Evolutionary conservation across 2,888 invertebrate genomes (phyloP).

Genomic region (Pandemis cinnamomeana): DNA sequence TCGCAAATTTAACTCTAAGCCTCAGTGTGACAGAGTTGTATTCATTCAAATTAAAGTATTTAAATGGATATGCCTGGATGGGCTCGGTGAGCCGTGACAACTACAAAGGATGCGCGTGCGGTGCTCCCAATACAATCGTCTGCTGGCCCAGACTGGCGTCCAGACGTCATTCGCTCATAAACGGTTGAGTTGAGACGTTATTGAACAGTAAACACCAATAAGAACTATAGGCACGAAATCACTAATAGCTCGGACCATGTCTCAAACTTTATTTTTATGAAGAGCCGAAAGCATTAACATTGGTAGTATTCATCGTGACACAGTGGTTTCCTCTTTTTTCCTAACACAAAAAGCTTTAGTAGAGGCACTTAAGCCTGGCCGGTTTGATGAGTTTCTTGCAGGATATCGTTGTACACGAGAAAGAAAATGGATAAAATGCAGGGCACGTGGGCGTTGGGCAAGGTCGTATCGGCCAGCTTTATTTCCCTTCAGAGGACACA

Average conservation of each 20-base stretch:
- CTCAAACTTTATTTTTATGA: neutral
- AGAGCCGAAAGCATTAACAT: neutral
- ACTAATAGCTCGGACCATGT: neutral
- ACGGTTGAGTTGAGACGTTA: conserved; percentile 10
- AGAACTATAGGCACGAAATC: neutral
- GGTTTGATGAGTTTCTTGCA: conserved; percentile 22
- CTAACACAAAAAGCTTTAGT: conserved; percentile 27
- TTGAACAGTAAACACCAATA: conserved; percentile 1
- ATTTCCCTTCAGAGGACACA: conserved; percentile 36
- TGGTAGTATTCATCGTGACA: conserved; percentile 33
- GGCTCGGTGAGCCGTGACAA: conserved; percentile 19
- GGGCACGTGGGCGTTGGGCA: conserved; percentile 31
- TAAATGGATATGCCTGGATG: conserved; percentile 16
- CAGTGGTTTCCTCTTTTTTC: conserved; percentile 27
- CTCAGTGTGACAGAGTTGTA: conserved; percentile 12
- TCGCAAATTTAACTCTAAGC: conserved; percentile 20
- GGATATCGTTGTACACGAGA: conserved; percentile 10
- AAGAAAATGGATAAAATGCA: conserved; percentile 36
- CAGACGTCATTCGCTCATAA: conserved; percentile 8
- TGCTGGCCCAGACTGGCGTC: conserved; percentile 22
- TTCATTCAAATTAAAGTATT: conserved; percentile 13
- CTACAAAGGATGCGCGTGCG: conserved; percentile 21
- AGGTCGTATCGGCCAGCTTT: conserved; percentile 23
- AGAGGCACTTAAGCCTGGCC: conserved; percentile 26
- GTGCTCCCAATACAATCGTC: conserved; percentile 19